These are phyloP conservation scores for human (Homo sapiens) DNA, from an alignment of 2,113 vertebrate species.

Conservation along the genomic window GRCh38 chr9:107990501-107991000, in stretches of 20 bases:
- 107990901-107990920: neutral
- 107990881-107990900: neutral
- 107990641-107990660: neutral
- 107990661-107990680: neutral
- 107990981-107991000: neutral
- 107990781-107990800: neutral
- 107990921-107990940: neutral
- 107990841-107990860: neutral
- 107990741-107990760: slow-evolving; percentile 5
- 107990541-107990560: neutral
- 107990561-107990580: neutral
- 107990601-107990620: neutral
- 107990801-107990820: neutral
- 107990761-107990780: neutral
- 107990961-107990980: neutral
- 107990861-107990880: neutral
- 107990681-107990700: slow-evolving; percentile 16
- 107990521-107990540: neutral
- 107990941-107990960: neutral
- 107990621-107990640: neutral
- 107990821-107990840: neutral
- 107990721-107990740: neutral
- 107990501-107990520: neutral
- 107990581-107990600: neutral
- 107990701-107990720: slow-evolving; percentile 38